Conservation (phyloP, 2,113 vertebrate species). For the Grammomys surdaster region DNA sequence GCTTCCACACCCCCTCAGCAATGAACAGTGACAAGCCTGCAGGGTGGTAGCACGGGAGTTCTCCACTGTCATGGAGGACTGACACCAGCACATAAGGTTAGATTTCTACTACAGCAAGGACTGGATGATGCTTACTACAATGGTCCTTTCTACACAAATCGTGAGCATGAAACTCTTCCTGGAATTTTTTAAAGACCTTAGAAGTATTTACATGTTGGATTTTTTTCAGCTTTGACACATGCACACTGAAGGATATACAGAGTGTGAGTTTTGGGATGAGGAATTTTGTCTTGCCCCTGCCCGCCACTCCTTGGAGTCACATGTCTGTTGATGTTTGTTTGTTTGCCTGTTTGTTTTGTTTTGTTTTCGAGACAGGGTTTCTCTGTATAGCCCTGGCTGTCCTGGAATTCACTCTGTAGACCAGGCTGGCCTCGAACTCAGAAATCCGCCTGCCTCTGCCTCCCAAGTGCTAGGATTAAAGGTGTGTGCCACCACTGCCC, state of each 20-base stretch:
- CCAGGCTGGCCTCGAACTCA: no score
- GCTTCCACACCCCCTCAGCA: not conserved
- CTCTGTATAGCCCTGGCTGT: no score
- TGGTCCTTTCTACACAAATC: not conserved
- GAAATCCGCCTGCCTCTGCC: no score
- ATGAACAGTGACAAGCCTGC: not conserved
- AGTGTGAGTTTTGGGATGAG: not conserved
- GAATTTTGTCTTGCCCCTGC: not conserved
- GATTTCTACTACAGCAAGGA: not conserved
- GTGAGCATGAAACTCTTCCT: not conserved
- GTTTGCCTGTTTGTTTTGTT: no score
- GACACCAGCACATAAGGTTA: not conserved
- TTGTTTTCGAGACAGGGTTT: no score
- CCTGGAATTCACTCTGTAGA: no score
- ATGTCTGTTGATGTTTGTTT: slow-evolving; percentile 30
- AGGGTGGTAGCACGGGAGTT: not conserved
- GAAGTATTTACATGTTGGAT: not conserved
- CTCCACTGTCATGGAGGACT: not conserved
- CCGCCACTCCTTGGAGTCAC: not conserved
- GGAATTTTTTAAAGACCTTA: not conserved
- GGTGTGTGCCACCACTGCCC: no score
- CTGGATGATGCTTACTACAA: not conserved
- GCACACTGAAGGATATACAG: not conserved
- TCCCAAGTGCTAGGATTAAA: no score
- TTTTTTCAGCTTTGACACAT: not conserved